Evolutionary conservation across 30 jellyfish, hydroid and myxozoan genomes (phyloP), one percentile per base, ranked within the genome.

Genomic region (Mastigias papua): DNA sequence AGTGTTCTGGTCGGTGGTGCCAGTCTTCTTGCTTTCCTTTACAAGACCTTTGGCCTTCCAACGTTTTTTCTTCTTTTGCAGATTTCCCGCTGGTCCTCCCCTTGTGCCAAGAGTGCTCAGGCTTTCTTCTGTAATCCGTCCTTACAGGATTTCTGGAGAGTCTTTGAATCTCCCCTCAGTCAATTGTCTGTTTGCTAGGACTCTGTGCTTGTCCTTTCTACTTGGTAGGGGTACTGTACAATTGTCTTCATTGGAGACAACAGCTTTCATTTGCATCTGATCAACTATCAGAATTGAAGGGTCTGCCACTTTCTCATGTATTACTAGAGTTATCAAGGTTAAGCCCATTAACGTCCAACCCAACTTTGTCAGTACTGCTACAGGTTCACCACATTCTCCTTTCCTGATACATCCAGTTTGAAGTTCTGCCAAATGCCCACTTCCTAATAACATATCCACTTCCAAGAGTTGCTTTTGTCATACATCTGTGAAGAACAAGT

Each of bases 341-440:
- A 88, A 46, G 13, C 87, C 86, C 93, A 84, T 84, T 80, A 70
- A 69, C 13, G 92, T 37, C 86, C 92, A 82, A 22, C 92, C 86
- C 25, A 82, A 27, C 34, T 69, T 82, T 30, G 85, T 68, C 13
- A 21, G 13, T 5, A 65, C 64, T 10, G 86, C 74, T 35, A 81
- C 75, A 27, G 91, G 91, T 84, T 67, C 91, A 1, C 91, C 85
- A 9, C 19, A 25, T 21, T 82, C 46, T 1, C 92, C 92, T 37
- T 21, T 67, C 32, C 84, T 66, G 70, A 30, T 13, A 17, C 20
- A 61, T n/a, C 91, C 85, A 2, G 86, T 81, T 10, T 81, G 75
- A 10, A 83, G 48, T 7, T 83, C 77, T 26, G 93, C 93, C 71
- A 83, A 66, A 46, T 83, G 93, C 71, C 69, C 73, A 46, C 87